Conservation (phyloP, 2,888 invertebrate species). For the Griposia aprilina region DNA sequence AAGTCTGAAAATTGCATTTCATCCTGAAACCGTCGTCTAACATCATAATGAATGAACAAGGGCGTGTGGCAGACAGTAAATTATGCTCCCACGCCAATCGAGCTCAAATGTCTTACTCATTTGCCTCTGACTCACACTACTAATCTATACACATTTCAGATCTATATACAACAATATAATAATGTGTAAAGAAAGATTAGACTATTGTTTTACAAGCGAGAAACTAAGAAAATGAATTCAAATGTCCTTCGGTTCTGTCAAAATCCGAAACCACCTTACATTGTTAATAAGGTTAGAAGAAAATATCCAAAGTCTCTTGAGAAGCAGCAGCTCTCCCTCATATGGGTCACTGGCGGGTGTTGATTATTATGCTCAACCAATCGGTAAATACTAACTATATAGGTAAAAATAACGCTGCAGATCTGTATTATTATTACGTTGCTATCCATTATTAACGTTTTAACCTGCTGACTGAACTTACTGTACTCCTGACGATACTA, state of each 20-base stretch:
- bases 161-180: not conserved
- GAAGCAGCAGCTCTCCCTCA: no score
- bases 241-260: not conserved
- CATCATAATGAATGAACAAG: conserved; percentile 13
- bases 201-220: not conserved
- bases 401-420: not conserved
- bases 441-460: no score
- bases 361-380: no score
- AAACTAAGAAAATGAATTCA: not conserved
- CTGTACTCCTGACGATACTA: no score
- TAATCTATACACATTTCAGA: conserved; percentile 17
- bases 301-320: no score
- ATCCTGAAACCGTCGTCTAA: conserved; percentile 7
- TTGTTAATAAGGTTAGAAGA: no score
- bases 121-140: conserved; percentile 20
- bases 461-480: no score
- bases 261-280: not conserved
- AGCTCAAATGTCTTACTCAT: conserved; percentile 35
- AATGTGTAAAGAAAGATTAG: not conserved
- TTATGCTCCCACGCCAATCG: conserved; percentile 15
- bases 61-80: conserved; percentile 5
- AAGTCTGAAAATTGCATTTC: not conserved
- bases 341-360: no score
- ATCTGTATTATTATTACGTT: not conserved
- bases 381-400: no score